Evolutionary conservation across 2,888 invertebrate genomes (phyloP), one percentile per base, ranked within the genome.

Genomic region (Sphaerophoria rueppellii): DNA sequence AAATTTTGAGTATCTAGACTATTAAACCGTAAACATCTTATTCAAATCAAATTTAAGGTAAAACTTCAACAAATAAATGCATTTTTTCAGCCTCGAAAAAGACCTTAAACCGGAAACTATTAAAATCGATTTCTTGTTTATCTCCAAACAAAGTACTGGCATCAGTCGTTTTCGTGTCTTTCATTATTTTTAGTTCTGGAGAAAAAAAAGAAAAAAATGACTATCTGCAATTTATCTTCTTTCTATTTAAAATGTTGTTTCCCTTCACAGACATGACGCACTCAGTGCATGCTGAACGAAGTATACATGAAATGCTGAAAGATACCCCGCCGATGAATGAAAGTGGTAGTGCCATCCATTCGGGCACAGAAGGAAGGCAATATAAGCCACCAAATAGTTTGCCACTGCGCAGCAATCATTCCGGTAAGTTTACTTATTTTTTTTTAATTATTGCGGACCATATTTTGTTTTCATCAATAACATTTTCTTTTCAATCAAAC

Each of bases 301-400:
- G 91, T 88, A 96, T 96, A 90, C 96, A 96, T 91, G 96, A 96
- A 93, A 96, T 96, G 96, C 91, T 96, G 81, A 96, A 96, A 91
- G 96, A 96, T 89, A 95, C 96, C 57, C 95, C 96, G 63, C 94
- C 96, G 48, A 93, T 96, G 89, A 95, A 96, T 87, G 95, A 95
- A 89, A 95, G 95, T 87, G 95, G 94, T 88, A 95, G 94, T 89
- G 95, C 95, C 46, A 95, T 95, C 87, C 95, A 95, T 87, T 95
- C 95, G 12, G 95, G 95, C 80, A 95, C 95, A 9, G 95, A 96
- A 88, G 94, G 95, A 37, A 94, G 93, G 88, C 94, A 94, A 71
- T 93, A 94, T 40, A 94, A 93, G 69, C 93, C 93, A 87, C 94
- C 95, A 57, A 94, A 94, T 57, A 95, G 94, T 89, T 94, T 96